Percentiles rank a stretch among this genome's conserved stretches.
These are phyloP conservation scores for Egretta garzetta DNA, from an alignment of 2,113 vertebrate species.

Conservation along the genomic window DNA sequence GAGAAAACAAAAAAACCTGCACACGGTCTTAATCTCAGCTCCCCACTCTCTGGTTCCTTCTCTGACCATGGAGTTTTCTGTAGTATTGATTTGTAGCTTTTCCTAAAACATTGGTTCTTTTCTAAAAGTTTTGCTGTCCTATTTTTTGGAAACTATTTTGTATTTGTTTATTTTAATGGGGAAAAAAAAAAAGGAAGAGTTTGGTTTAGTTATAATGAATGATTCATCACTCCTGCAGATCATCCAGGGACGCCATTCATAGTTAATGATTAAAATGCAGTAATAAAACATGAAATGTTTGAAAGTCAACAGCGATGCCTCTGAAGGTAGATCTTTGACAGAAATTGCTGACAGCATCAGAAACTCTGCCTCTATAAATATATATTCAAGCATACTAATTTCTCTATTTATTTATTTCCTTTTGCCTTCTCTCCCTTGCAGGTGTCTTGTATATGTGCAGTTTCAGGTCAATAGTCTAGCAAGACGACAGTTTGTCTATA, in stretches of 20 bases:
- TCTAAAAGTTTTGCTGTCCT: neutral
- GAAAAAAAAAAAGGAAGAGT: neutral
- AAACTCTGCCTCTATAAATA: slow-evolving; percentile 19
- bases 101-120: neutral
- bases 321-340: neutral
- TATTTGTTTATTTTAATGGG: neutral
- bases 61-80: neutral
- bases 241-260: slow-evolving; percentile 2
- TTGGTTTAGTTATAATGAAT: slow-evolving; percentile 24
- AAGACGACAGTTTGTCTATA: neutral
- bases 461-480: neutral
- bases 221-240: slow-evolving; percentile 24
- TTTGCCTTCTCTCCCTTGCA: neutral
- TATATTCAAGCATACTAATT: neutral
- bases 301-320: neutral
- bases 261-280: slow-evolving; percentile 38
- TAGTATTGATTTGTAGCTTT: neutral
- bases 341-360: slow-evolving; percentile 2
- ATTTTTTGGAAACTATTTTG: neutral
- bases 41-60: neutral
- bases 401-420: neutral
- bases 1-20: neutral
- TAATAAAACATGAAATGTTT: slow-evolving; percentile 27
- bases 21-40: neutral
- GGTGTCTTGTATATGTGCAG: neutral